Conservation (phyloP, 2,797 vertebrate species). For the Carapus acus region DNA sequence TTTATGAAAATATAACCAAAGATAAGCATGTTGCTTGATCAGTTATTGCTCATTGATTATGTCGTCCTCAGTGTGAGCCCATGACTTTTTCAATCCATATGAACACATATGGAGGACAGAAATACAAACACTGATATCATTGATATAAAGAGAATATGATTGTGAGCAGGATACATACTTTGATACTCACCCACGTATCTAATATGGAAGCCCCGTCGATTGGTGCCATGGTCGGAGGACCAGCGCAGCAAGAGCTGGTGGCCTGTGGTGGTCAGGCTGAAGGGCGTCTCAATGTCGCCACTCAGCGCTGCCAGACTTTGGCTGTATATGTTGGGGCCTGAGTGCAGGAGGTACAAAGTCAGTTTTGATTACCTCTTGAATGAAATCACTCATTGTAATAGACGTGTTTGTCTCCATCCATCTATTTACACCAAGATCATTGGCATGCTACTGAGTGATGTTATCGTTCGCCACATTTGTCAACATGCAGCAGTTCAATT, state of each 20-base stretch:
- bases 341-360: constrained; percentile 3
- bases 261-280: constrained; percentile 87
- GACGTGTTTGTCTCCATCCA: no score
- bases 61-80: constrained; percentile 8
- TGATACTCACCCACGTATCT: constrained; percentile 95
- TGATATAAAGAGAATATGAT: constrained; percentile 50
- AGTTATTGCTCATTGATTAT: not conserved
- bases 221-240: constrained; percentile 97
- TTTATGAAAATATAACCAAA: constrained; percentile 6
- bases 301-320: constrained; percentile 88
- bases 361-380: no score
- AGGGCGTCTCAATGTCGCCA: constrained; percentile 87
- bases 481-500: no score
- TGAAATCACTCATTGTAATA: no score
- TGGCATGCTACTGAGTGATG: no score
- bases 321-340: constrained; percentile 94
- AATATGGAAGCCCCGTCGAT: constrained; percentile 92
- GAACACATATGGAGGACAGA: no score
- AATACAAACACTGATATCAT: constrained; percentile 24
- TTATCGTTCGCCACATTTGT: no score
- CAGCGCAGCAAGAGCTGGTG: constrained; percentile 94
- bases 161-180: constrained; percentile 78
- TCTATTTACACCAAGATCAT: no score
- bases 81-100: constrained; percentile 42
- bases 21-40: constrained; percentile 10